Conservation (phyloP, 2,888 invertebrate genomes). For the Lepetodrilus schrolli region DNA sequence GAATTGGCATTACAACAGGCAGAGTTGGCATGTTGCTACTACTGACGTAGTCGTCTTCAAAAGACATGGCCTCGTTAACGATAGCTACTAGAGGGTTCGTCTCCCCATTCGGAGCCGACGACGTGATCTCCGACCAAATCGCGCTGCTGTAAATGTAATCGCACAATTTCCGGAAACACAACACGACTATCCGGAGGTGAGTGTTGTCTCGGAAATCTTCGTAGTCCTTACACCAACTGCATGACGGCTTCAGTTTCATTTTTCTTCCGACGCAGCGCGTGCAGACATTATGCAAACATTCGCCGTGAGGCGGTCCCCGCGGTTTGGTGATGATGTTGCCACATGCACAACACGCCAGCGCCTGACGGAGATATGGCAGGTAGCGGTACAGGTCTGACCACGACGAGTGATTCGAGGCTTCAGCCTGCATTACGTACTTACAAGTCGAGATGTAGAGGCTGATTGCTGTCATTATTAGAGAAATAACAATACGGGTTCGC, state of each 20-base stretch:
- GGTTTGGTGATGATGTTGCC: slow-evolving; percentile 88
- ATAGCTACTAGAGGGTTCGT: slow-evolving; percentile 58
- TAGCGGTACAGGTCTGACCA: slow-evolving; percentile 89
- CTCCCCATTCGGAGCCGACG: slow-evolving; percentile 54
- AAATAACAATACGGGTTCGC: slow-evolving; percentile 6
- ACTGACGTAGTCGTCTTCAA: slow-evolving; percentile 49
- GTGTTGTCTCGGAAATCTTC: slow-evolving; percentile 88
- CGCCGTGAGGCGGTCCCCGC: slow-evolving; percentile 83
- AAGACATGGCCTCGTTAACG: slow-evolving; percentile 63
- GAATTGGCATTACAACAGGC: slow-evolving; percentile 28
- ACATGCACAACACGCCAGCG: slow-evolving; percentile 92
- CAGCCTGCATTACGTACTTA: slow-evolving; percentile 85
- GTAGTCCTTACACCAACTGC: slow-evolving; percentile 89
- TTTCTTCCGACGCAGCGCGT: slow-evolving; percentile 87
- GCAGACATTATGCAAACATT: slow-evolving; percentile 93
- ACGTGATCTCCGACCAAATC: slow-evolving; percentile 50
- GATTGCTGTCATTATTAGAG: slow-evolving; percentile 83
- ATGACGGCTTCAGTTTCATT: slow-evolving; percentile 88
- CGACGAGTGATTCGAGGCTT: slow-evolving; percentile 80
- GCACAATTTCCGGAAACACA: slow-evolving; percentile 92
- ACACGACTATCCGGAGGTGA: slow-evolving; percentile 85
- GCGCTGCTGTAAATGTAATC: slow-evolving; percentile 82
- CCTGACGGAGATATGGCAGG: slow-evolving; percentile 88
- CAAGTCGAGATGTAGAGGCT: slow-evolving; percentile 88
- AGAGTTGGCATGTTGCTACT: slow-evolving; percentile 33